A percentile compares a stretch with the other conserved stretches of the same genome.
Conservation (phyloP, 2,797 vertebrate species). For the Clamator glandarius region DNA sequence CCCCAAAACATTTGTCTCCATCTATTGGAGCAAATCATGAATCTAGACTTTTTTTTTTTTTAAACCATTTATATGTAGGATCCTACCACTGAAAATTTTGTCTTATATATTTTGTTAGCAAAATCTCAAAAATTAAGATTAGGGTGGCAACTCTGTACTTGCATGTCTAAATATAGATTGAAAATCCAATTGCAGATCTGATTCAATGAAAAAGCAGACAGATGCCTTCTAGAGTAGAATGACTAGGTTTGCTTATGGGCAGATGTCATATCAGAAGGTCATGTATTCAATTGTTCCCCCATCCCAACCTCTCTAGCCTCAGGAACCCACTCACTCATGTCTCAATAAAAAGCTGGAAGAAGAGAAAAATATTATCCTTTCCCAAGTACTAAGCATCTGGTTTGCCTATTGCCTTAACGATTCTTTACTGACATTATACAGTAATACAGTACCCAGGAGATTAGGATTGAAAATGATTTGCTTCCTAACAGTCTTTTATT, state of each 20-base stretch:
- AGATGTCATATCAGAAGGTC: neutral
- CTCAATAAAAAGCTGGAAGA: neutral
- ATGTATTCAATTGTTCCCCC: neutral
- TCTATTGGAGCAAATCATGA: neutral
- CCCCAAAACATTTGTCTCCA: neutral
- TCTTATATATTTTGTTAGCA: neutral
- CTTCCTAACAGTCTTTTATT: neutral
- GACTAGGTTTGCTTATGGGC: neutral
- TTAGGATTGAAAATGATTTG: neutral
- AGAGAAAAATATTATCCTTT: neutral
- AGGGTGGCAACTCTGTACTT: neutral
- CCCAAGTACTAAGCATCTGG: neutral
- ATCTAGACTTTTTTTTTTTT: neutral
- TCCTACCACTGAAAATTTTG: neutral
- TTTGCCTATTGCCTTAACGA: neutral
- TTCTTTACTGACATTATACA: neutral
- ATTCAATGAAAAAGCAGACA: neutral
- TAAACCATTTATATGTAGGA: neutral
- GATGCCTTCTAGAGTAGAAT: neutral
- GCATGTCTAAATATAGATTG: neutral
- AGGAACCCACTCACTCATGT: neutral
- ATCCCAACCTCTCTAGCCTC: neutral
- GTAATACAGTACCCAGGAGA: neutral
- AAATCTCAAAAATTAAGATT: neutral
- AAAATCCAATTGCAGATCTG: neutral